These are phyloP conservation scores for Perca schrenkii DNA, from an alignment of 2,113 vertebrate genomes.

Conservation along the genomic window DNA sequence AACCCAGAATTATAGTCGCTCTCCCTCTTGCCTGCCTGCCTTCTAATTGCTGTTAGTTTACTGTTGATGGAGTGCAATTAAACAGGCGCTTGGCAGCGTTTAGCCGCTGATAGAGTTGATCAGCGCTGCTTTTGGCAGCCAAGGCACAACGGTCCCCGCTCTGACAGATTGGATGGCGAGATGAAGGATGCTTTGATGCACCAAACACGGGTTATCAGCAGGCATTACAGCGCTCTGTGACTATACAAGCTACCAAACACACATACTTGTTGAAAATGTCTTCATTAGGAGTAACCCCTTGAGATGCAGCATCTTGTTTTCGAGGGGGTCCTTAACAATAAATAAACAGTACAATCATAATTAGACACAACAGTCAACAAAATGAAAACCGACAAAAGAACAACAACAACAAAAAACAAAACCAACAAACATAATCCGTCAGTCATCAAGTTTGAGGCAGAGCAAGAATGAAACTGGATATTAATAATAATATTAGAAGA, in stretches of 20 bases:
- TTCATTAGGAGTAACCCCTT: too few relatives aligned
- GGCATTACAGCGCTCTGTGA: not conserved
- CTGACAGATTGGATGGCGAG: constrained; percentile 31
- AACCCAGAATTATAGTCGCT: constrained; percentile 3
- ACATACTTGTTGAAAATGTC: not conserved
- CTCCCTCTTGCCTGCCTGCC: not conserved
- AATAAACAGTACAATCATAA: too few relatives aligned
- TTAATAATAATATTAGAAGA: too few relatives aligned
- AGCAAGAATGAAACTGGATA: too few relatives aligned
- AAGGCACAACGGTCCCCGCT: not conserved
- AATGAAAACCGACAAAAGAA: too few relatives aligned
- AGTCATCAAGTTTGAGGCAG: too few relatives aligned
- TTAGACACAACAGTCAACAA: too few relatives aligned
- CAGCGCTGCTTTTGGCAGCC: constrained; percentile 36
- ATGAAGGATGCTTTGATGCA: constrained; percentile 37
- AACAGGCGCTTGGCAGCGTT: constrained; percentile 35
- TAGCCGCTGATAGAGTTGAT: constrained; percentile 46
- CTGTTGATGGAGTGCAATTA: constrained; percentile 40
- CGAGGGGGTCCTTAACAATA: too few relatives aligned
- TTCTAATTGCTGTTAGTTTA: constrained; percentile 49
- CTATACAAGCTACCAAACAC: not conserved
- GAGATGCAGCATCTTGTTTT: too few relatives aligned
- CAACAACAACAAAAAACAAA: too few relatives aligned
- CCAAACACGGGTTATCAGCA: constrained; percentile 20
- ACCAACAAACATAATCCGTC: too few relatives aligned